Conservation (phyloP, 2,113 vertebrate genomes). For the Channa maculata region DNA sequence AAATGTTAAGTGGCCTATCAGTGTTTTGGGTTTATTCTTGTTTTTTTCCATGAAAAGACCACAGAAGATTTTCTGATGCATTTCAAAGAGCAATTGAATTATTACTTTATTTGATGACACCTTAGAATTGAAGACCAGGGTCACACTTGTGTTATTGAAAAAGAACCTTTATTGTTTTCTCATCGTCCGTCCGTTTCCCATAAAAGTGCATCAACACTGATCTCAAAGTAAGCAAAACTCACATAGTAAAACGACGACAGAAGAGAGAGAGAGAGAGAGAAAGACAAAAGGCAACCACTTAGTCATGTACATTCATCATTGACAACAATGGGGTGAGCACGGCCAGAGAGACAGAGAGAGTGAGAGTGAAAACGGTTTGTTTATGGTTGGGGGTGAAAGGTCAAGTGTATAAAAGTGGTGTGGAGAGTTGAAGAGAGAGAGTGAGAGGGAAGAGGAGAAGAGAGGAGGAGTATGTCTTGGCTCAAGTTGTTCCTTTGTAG, state of each 20-base stretch:
- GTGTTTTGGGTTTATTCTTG: neutral
- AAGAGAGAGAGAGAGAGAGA: slow-evolving; percentile 67
- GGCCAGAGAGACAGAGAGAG: slow-evolving; percentile 56
- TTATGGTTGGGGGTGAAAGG: slow-evolving; percentile 55
- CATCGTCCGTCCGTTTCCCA: slow-evolving; percentile 78
- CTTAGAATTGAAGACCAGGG: slow-evolving; percentile 24
- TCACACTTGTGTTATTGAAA: slow-evolving; percentile 77
- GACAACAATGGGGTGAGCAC: slow-evolving; percentile 70
- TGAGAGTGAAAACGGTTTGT: slow-evolving; percentile 30
- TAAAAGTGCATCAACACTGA: slow-evolving; percentile 83
- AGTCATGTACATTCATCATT: slow-evolving; percentile 76
- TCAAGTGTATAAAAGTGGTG: slow-evolving; percentile 82
- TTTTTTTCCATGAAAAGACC: neutral
- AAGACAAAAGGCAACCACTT: slow-evolving; percentile 76
- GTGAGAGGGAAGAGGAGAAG: slow-evolving; percentile 61
- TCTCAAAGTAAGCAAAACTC: slow-evolving; percentile 79
- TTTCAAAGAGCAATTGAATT: neutral
- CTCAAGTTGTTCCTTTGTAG: slow-evolving; percentile 81
- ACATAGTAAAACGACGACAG: slow-evolving; percentile 75
- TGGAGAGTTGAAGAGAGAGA: slow-evolving; percentile 61
- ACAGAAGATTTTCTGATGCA: neutral
- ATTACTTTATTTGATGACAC: neutral
- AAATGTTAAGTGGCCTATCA: too few species aligned
- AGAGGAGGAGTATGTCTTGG: slow-evolving; percentile 67
- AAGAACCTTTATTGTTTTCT: slow-evolving; percentile 85